Evolutionary conservation across 2,888 invertebrate species (phyloP).

Genomic region (Agonopterix alstromeriana): DNA sequence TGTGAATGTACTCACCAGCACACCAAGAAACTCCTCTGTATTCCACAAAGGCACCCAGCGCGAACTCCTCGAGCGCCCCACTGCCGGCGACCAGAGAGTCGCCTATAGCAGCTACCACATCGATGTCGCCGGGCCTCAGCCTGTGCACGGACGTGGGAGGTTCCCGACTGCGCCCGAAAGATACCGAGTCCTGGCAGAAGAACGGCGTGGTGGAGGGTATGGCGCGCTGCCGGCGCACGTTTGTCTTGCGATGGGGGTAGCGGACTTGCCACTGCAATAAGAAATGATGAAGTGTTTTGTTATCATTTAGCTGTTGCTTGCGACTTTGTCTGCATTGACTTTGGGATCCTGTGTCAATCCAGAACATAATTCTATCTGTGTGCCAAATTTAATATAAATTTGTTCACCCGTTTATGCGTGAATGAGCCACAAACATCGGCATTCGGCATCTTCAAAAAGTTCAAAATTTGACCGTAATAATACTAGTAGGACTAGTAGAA

Average conservation of each 20-base stretch:
- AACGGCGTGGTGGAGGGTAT: slow-evolving; percentile 71
- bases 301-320: no score
- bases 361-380: no score
- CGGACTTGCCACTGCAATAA: slow-evolving; percentile 52
- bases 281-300: neutral
- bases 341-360: no score
- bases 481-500: no score
- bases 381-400: no score
- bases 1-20: slow-evolving; percentile 66
- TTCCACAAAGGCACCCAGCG: slow-evolving; percentile 84
- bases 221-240: slow-evolving; percentile 69
- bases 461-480: no score
- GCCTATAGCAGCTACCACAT: slow-evolving; percentile 83
- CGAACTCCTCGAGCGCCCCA: slow-evolving; percentile 84
- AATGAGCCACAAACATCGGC: no score
- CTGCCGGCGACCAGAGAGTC: slow-evolving; percentile 85
- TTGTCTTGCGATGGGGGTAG: slow-evolving; percentile 62
- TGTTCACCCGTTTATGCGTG: no score
- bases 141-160: slow-evolving; percentile 81
- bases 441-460: no score
- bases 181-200: slow-evolving; percentile 71
- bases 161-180: slow-evolving; percentile 51
- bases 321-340: no score
- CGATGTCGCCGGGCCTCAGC: slow-evolving; percentile 81
- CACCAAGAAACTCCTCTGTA: slow-evolving; percentile 86